Evolutionary conservation across 2,888 invertebrate genomes (phyloP), one percentile per base, ranked within the genome.

Genomic region (Melikaiella ostensackeni): DNA sequence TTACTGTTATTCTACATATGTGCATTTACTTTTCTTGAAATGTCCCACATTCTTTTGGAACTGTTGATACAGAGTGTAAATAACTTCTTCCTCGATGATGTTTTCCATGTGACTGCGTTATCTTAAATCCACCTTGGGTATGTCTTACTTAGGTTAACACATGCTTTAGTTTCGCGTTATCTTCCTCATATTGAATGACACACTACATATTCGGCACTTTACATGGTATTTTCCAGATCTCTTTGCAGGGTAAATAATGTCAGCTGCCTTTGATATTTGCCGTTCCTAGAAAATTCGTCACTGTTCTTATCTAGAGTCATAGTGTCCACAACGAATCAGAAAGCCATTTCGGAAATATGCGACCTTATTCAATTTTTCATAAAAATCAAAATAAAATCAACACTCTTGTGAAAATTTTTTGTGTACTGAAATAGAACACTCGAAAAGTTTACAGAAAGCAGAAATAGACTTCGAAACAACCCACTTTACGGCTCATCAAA

Each of bases 161-260:
- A 19, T 30, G 30, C 24, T 46, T 70, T 46, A 50, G 70, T 70
- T 70, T 70, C 7, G 30, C n/a, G 46, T 70, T 70, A 70, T 70
- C 70, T 70, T 46, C 16, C 27, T 50, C 46, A 33, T 50, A 50
- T 50, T 70, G 46, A 50, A 70, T 46, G 70, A 50, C 30, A 50
- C 70, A 50, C 55, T 70, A 50, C 27, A 50, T 50, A 70, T 59
- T 70, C 70, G 30, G 27, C 16, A 50, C 50, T 70, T 50, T 70
- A 70, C 70, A n/a, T 27, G 27, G 70, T 50, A 70, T 70, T 70
- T 66, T 50, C 50, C n/a, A 70, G 30, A 70, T 70, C 50, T 70
- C 70, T 70, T 70, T 30, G 55, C 46, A 27, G 27, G 6, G 70
- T 30, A 70, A 70, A 70, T 70, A 70, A 30, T 30, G 30, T 30